Base-by-base conservation (phyloP, 2,797 vertebrate species). In the Argyrosomus regius region DNA sequence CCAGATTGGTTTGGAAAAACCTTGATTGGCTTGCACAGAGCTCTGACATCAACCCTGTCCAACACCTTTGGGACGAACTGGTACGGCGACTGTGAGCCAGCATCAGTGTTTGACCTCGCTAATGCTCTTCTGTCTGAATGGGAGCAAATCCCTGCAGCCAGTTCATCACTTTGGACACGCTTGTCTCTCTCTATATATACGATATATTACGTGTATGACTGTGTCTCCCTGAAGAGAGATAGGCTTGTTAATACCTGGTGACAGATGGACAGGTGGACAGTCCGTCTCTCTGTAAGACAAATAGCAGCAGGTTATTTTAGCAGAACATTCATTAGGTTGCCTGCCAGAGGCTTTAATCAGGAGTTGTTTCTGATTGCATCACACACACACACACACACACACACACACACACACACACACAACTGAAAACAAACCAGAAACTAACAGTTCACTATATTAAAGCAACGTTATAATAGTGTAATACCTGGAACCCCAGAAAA, bases 321-420 rank as follows among this genome's bases (percentile, higher is more conserved):
- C 63, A 58, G 35, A 24, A 35, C 72, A 61, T 62, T 87, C 20
- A 1, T 85, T 85, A 26, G 59, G 76, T 85, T 78, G 74, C 80
- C 77, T 83, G 81, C 78, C 86, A 86, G 63, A 78, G 52, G 62
- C n/a, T 83, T 83, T 82, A 58, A n/a, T 63, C 65, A 20, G 58
- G 18, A 3, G 20, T 24, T 72, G 45, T 46, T 61, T 20, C 17
- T 57, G 1, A 22, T 1, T 26, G 2, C n/a, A 4, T 52, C n/a
- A 22, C 41, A 41, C 17, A 56, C 63, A 48, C 41, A 48, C 13
- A 49, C 70, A 64, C n/a, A 22, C 41, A 41, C 17, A 56, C 63
- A 48, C 41, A 48, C 13, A 49, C 70, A 64, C n/a, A 22, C 41
- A 41, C 17, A 56, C 63, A 48, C 41, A 48, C 13, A 49, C 70